Percentiles rank a stretch among this genome's conserved stretches.
phyloP scores from a whole-genome alignment of 2,797 vertebrate genomes.

The Taenioides sp. region DNA sequence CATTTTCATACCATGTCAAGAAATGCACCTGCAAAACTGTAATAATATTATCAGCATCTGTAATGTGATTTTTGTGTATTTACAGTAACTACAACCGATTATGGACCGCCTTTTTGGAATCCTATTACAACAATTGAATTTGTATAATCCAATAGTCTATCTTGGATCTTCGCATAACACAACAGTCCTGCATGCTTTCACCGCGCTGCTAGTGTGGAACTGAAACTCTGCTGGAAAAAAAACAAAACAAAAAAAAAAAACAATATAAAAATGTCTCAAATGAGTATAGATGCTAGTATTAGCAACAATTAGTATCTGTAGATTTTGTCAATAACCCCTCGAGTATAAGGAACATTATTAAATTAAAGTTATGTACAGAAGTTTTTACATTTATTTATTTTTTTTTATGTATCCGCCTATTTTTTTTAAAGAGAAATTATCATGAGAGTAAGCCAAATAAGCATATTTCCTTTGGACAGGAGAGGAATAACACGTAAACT shows the following conservation, averaged over 20 bases:
- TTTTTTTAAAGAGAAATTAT: conserved; percentile 31
- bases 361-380: too few species aligned
- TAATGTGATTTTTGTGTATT: conserved; percentile 66
- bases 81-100: conserved; percentile 75
- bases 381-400: too few species aligned
- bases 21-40: conserved; percentile 36
- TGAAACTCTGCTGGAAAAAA: not conserved
- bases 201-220: conserved; percentile 37
- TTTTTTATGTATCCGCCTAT: not conserved
- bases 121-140: conserved; percentile 71
- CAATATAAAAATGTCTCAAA: too few species aligned
- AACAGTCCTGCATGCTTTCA: conserved; percentile 35
- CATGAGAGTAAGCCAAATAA: conserved; percentile 54
- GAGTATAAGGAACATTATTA: too few species aligned
- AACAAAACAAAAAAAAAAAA: too few species aligned
- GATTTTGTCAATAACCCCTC: too few species aligned
- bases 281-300: too few species aligned
- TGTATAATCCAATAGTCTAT: conserved; percentile 65
- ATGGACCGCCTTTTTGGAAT: conserved; percentile 67
- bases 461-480: conserved; percentile 47
- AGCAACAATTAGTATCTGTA: too few species aligned
- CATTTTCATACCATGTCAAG: conserved; percentile 12
- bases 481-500: conserved; percentile 47
- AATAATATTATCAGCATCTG: conserved; percentile 54
- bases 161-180: conserved; percentile 44